Evolutionary conservation across 2,888 invertebrate genomes (phyloP), one percentile per base, ranked within the genome.

Genomic region (Dusona sp.): DNA sequence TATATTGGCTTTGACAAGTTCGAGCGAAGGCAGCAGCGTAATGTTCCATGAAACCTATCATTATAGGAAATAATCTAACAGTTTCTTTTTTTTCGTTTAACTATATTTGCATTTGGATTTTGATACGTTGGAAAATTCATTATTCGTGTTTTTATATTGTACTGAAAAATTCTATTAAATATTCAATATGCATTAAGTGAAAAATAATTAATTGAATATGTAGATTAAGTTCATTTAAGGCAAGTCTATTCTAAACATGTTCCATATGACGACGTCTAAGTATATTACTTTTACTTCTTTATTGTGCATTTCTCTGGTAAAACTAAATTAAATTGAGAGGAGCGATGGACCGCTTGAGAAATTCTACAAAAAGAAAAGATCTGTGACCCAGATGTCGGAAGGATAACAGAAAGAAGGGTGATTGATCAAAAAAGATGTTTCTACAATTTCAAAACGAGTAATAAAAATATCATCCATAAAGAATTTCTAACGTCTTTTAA

Each of bases 131-230:
- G 19, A 25, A 25, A 13, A 19, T 16, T 45, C 0, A 67, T 38
- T 29, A 67, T n/a, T n/a, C 38, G n/a, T 3, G 38, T 67, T 38
- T 38, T 67, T 22, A 22, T 67, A n/a, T 67, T 67, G 67, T 8
- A 38, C 9, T 9, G 6, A 38, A 9, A 9, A 6, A 38, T 38
- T 38, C 0, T 0, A 38, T 38, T 38, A 11, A 42, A 42, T 42
- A 42, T 42, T 13, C 1, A 42, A 42, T 42, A 42, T 42, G 42
- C 13, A 13, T 13, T 2, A 13, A 42, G 13, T 42, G 13, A 42
- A 1, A 0, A 13, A 13, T 42, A 42, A 42, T 42, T 42, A 42
- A 3, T 42, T 42, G 42, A 42, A 11, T 42, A 9, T 42, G 42
- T 11, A 42, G 7, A 42, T 42, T 42, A 7, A 42, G 42, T 42